phyloP scores from a whole-genome alignment of 2,888 invertebrate genomes.

The Agrilus mali region DNA sequence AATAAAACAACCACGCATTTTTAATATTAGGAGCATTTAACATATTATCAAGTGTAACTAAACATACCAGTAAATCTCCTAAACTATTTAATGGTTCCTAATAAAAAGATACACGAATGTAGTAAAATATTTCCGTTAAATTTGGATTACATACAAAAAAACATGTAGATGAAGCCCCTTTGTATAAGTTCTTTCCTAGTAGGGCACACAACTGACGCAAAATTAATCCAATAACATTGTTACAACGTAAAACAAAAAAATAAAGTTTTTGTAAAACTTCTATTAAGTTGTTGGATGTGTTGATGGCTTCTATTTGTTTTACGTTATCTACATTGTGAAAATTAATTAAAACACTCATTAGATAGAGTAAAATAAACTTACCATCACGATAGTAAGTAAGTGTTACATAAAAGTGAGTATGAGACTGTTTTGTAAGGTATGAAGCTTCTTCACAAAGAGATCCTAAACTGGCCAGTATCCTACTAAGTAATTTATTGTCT shows the following conservation, averaged over 20 bases:
- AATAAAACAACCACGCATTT: slow-evolving; percentile 66
- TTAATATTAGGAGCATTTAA: slow-evolving; percentile 43
- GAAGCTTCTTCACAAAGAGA: slow-evolving; percentile 68
- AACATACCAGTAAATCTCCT: slow-evolving; percentile 51
- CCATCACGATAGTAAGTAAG: slow-evolving; percentile 59
- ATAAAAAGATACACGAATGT: slow-evolving; percentile 22
- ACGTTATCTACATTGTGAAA: slow-evolving; percentile 18
- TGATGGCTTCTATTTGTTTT: slow-evolving; percentile 19
- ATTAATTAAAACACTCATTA: slow-evolving; percentile 1
- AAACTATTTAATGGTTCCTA: slow-evolving; percentile 41
- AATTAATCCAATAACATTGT: slow-evolving; percentile 57
- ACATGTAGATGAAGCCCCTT: slow-evolving; percentile 21
- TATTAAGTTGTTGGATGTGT: slow-evolving; percentile 40
- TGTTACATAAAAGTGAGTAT: slow-evolving; percentile 45
- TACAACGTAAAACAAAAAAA: slow-evolving; percentile 55
- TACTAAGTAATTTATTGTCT: slow-evolving; percentile 69
- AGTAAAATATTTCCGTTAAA: background rate
- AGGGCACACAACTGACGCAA: slow-evolving; percentile 65
- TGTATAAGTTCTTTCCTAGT: slow-evolving; percentile 37
- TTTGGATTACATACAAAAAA: slow-evolving; percentile 25
- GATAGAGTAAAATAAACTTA: slow-evolving; percentile 10
- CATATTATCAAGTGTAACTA: slow-evolving; percentile 56
- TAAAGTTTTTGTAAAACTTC: slow-evolving; percentile 50
- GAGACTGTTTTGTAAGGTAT: slow-evolving; percentile 52
- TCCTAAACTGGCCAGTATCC: slow-evolving; percentile 66